Percentiles rank a stretch among this genome's conserved stretches.
phyloP scores from a whole-genome alignment of 2,888 invertebrate species.

The Conomelus anceps region DNA sequence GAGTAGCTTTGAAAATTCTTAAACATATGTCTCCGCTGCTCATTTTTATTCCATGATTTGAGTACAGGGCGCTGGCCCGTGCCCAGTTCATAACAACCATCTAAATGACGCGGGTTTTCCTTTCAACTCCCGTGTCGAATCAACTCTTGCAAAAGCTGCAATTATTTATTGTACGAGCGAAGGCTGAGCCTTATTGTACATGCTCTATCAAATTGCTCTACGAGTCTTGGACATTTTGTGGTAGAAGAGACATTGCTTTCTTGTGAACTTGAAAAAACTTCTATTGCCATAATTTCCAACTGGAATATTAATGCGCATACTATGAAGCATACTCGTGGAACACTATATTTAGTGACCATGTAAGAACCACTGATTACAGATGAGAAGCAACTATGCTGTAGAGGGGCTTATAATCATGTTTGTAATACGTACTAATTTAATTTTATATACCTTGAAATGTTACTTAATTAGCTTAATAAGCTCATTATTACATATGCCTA shows the following conservation, averaged over 20 bases:
- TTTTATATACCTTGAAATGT: too few species aligned
- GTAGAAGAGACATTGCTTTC: not conserved
- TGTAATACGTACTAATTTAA: too few species aligned
- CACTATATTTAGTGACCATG: too few species aligned
- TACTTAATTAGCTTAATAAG: too few species aligned
- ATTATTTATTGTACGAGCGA: too few species aligned
- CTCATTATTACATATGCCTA: too few species aligned
- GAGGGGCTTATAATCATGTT: too few species aligned
- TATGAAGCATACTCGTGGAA: too few species aligned
- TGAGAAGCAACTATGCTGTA: too few species aligned
- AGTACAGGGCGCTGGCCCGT: not conserved
- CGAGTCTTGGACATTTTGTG: not conserved
- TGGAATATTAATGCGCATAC: too few species aligned
- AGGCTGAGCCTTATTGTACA: not conserved
- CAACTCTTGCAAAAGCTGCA: not conserved
- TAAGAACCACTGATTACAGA: too few species aligned
- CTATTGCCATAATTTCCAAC: too few species aligned
- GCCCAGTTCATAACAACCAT: not conserved
- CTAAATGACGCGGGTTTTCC: not conserved
- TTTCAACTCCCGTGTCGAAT: not conserved
- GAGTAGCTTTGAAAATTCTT: not conserved
- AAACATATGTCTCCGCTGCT: not conserved
- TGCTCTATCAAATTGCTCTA: not conserved
- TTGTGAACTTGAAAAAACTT: not conserved
- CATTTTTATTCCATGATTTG: not conserved